Conservation (phyloP, 2,113 vertebrate species). For the Bufo gargarizans region DNA sequence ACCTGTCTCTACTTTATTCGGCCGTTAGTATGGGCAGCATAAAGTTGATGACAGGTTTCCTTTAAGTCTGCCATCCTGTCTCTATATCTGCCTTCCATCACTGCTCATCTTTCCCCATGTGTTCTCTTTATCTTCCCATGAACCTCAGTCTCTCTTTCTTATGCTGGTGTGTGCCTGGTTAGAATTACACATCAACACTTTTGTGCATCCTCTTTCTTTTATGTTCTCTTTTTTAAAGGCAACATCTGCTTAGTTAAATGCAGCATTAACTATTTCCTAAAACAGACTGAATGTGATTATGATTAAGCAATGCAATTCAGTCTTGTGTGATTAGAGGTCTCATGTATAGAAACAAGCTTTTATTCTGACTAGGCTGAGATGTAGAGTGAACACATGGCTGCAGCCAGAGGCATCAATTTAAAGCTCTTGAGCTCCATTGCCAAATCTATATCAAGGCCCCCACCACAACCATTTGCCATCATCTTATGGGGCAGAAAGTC, state of each 20-base stretch:
- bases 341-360: neutral
- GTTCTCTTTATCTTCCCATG: constrained; percentile 10
- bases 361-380: neutral
- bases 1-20: too few relatives aligned
- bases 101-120: constrained; percentile 19
- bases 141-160: neutral
- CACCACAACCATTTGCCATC: neutral
- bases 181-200: constrained; percentile 56
- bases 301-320: neutral
- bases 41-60: neutral
- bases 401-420: neutral
- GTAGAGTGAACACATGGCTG: neutral
- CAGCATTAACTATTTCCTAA: constrained; percentile 39
- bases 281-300: neutral
- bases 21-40: too few relatives aligned
- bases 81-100: constrained; percentile 1
- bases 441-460: neutral
- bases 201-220: constrained; percentile 50
- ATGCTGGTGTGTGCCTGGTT: constrained; percentile 19
- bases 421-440: neutral
- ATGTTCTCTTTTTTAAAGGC: constrained; percentile 49
- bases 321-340: constrained; percentile 5
- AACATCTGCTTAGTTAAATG: constrained; percentile 53
- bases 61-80: neutral
- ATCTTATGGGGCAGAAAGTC: too few relatives aligned